Conservation (phyloP, 2,888 invertebrate genomes). For the Strigamia maritima region DNA sequence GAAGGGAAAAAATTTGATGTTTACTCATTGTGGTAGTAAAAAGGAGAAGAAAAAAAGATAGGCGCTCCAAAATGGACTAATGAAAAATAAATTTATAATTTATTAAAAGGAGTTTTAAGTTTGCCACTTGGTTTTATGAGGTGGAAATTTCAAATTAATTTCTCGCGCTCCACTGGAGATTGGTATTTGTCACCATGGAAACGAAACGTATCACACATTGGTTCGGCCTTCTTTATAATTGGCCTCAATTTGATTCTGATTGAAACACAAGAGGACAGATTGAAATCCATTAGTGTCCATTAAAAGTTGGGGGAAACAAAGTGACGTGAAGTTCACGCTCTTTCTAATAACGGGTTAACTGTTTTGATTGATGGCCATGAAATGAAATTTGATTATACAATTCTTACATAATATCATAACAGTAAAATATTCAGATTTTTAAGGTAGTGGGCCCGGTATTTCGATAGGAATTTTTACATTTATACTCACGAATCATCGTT, state of each 20-base stretch:
- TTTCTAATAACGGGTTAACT: background rate
- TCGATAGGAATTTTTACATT: no score
- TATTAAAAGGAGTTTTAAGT: background rate
- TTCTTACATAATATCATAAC: background rate
- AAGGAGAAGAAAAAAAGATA: background rate
- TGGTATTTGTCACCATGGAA: constrained; percentile 10
- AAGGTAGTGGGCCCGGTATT: no score
- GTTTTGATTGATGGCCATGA: constrained; percentile 1
- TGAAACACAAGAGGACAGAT: constrained; percentile 26
- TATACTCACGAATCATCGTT: no score
- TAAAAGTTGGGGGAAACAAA: constrained; percentile 24
- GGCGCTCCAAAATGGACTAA: background rate
- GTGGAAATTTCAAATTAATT: constrained; percentile 12
- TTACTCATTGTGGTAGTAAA: background rate
- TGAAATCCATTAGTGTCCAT: constrained; percentile 24
- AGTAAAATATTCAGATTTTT: no score
- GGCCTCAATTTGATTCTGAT: constrained; percentile 30
- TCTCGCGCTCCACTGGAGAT: background rate
- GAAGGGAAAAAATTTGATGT: background rate
- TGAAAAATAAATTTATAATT: background rate
- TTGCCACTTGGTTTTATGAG: background rate
- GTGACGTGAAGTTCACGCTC: background rate
- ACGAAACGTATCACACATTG: constrained; percentile 4
- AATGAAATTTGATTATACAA: background rate
- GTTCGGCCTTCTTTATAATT: constrained; percentile 21